These are phyloP conservation scores for Chrysolina americana DNA, from an alignment of 2,888 invertebrate species.

Conservation along the genomic window DNA sequence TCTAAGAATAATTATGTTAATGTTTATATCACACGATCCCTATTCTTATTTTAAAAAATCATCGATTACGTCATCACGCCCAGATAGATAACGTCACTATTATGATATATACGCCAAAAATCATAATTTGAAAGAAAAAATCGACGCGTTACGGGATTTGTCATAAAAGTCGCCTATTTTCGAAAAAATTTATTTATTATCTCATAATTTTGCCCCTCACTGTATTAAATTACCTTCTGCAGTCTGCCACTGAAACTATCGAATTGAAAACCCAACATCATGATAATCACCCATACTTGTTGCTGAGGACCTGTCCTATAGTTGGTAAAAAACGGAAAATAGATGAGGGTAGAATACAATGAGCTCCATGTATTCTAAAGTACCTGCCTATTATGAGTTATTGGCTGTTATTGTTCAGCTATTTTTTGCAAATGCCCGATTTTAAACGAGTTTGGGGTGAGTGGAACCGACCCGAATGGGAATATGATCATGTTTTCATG, in stretches of 20 bases:
- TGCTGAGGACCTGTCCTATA: constrained; percentile 56
- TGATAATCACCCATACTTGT: constrained; percentile 58
- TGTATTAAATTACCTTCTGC: background rate
- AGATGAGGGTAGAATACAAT: constrained; percentile 56
- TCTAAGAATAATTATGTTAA: too few relatives aligned
- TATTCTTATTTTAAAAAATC: too few relatives aligned
- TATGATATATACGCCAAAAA: too few relatives aligned
- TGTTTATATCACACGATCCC: too few relatives aligned
- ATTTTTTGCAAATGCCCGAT: constrained; percentile 44
- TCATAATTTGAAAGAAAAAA: too few relatives aligned
- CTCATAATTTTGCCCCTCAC: too few relatives aligned
- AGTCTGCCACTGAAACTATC: constrained; percentile 14
- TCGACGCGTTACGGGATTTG: too few relatives aligned
- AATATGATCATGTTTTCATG: constrained; percentile 6
- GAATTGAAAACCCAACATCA: constrained; percentile 33
- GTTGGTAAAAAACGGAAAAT: constrained; percentile 60
- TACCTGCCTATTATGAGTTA: constrained; percentile 60
- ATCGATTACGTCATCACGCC: too few relatives aligned
- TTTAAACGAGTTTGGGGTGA: constrained; percentile 35
- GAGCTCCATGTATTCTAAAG: constrained; percentile 52
- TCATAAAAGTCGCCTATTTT: too few relatives aligned
- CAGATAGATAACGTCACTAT: too few relatives aligned
- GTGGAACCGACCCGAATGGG: constrained; percentile 24
- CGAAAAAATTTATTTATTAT: too few relatives aligned
- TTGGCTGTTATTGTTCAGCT: constrained; percentile 49